Percentiles rank a stretch among this genome's conserved stretches.
Evolutionary conservation across 2,888 invertebrate genomes (phyloP).

Genomic region (Xestia sexstrigata): DNA sequence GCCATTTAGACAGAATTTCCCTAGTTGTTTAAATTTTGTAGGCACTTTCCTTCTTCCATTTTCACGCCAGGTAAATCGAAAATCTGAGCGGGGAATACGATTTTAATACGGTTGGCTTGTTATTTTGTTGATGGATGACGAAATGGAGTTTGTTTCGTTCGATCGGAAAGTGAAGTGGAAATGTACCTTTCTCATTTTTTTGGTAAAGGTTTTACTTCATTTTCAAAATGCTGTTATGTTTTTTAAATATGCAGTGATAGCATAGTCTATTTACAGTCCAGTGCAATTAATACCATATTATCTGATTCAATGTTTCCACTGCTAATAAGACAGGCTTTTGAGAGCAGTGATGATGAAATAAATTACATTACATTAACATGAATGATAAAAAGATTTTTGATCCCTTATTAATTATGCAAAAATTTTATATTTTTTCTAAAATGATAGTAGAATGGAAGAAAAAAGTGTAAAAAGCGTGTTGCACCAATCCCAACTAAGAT

Average conservation of each 20-base stretch:
- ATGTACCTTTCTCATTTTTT: not conserved
- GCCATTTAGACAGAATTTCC: constrained; percentile 45
- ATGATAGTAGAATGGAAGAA: too few species aligned
- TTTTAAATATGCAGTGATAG: not conserved
- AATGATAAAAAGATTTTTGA: not conserved
- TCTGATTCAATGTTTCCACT: not conserved
- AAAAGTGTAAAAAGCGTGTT: too few species aligned
- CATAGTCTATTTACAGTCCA: not conserved
- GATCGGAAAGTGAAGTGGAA: not conserved
- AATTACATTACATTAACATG: not conserved
- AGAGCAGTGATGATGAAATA: not conserved
- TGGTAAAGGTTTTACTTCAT: not conserved
- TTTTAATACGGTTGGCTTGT: constrained; percentile 23
- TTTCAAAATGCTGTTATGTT: not conserved
- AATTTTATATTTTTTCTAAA: too few species aligned
- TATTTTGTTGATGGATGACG: constrained; percentile 14
- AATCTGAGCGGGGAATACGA: constrained; percentile 10
- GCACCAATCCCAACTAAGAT: too few species aligned
- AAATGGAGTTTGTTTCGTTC: constrained; percentile 15
- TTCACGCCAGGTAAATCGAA: constrained; percentile 30
- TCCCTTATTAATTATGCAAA: not conserved
- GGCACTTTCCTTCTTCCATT: constrained; percentile 7
- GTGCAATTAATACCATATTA: not conserved
- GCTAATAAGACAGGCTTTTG: not conserved
- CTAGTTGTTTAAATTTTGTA: constrained; percentile 50